Evolutionary conservation across 2,797 vertebrate species (phyloP).

Genomic region (Pangasius mekongensis): DNA sequence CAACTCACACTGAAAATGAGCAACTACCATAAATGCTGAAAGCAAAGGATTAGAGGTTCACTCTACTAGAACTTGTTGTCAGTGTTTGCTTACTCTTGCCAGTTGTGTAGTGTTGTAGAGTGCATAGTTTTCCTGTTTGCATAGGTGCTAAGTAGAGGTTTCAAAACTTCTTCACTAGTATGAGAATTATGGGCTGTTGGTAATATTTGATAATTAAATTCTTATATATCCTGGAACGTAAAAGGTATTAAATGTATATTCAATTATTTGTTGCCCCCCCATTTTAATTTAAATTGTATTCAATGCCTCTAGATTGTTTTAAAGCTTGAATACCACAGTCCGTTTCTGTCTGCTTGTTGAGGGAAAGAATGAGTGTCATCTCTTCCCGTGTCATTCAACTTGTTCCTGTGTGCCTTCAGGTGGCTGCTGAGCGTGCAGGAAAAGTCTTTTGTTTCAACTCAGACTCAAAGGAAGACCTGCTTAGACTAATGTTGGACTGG

Average conservation of each 20-base stretch:
- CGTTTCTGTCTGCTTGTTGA: neutral
- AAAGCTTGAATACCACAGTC: neutral
- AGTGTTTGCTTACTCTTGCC: neutral
- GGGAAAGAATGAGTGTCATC: neutral
- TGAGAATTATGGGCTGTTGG: neutral
- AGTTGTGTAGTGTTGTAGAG: neutral
- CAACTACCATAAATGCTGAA: neutral
- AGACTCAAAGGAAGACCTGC: conserved; percentile 54
- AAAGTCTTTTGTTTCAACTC: conserved; percentile 53
- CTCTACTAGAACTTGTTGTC: neutral
- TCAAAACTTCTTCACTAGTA: neutral
- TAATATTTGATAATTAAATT: neutral
- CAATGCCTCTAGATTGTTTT: neutral
- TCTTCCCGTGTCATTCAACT: neutral
- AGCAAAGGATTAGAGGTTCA: neutral
- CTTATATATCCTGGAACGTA: neutral
- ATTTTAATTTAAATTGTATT: neutral
- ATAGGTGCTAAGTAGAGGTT: neutral
- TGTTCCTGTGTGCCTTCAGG: conserved; percentile 42
- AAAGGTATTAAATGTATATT: neutral
- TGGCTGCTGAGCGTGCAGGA: conserved; percentile 56
- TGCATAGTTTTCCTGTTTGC: neutral
- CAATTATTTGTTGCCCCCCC: neutral
- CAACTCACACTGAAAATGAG: neutral
- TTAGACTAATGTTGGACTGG: conserved; percentile 73